These are phyloP conservation scores for Perizoma flavofasciatum DNA, from an alignment of 2,888 invertebrate genomes.

Conservation along the genomic window DNA sequence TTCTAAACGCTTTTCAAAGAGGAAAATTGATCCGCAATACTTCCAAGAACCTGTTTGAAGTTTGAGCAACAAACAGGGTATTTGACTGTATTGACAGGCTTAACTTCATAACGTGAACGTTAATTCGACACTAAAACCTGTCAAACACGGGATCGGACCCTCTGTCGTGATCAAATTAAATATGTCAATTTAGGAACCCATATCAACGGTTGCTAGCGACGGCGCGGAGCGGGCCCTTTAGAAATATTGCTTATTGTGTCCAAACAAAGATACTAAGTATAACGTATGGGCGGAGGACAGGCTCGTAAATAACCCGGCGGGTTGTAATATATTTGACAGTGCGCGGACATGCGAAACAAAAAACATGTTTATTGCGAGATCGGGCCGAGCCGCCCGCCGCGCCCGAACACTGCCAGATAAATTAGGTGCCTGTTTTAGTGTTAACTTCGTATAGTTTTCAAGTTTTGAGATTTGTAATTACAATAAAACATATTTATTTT, in stretches of 20 bases:
- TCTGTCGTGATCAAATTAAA: constrained; percentile 83
- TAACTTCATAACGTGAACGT: constrained; percentile 75
- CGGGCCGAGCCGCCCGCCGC: constrained; percentile 59
- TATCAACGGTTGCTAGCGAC: constrained; percentile 83
- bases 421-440: constrained; percentile 68
- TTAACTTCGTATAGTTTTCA: constrained; percentile 59
- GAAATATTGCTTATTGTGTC: constrained; percentile 84
- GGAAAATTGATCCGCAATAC: constrained; percentile 68
- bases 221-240: constrained; percentile 75
- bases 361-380: constrained; percentile 82
- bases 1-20: constrained; percentile 71
- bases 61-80: constrained; percentile 52
- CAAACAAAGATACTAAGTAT: constrained; percentile 85
- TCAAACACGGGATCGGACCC: constrained; percentile 77
- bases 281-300: constrained; percentile 83
- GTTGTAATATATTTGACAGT: constrained; percentile 84
- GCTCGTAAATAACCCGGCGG: constrained; percentile 82
- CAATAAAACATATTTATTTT: constrained; percentile 2
- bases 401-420: constrained; percentile 56
- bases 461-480: constrained; percentile 22
- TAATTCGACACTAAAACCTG: constrained; percentile 83
- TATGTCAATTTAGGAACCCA: constrained; percentile 84
- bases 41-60: constrained; percentile 67
- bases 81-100: constrained; percentile 69
- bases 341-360: constrained; percentile 83